Evolutionary conservation across 2,888 invertebrate species (phyloP).

Genomic region (Pardosa pseudoannulata): DNA sequence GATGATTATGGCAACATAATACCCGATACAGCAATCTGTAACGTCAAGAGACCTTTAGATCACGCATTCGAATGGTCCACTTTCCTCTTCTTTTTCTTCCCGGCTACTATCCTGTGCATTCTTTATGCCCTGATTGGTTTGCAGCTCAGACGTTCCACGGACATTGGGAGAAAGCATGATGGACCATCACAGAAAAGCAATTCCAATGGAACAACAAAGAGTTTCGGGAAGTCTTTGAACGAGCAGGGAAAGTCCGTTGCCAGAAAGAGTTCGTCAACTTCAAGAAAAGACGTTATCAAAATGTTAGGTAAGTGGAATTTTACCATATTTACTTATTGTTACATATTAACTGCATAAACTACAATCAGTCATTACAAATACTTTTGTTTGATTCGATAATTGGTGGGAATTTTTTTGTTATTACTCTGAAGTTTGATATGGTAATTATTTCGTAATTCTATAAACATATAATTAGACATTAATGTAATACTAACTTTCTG

Average conservation of each 20-base stretch:
- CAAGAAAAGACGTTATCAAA: slow-evolving; percentile 79
- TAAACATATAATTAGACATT: no score
- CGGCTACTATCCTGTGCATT: slow-evolving; percentile 90
- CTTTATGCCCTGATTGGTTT: slow-evolving; percentile 81
- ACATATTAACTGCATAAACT: no score
- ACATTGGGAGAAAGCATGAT: slow-evolving; percentile 51
- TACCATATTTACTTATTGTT: no score
- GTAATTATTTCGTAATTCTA: no score
- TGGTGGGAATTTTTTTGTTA: no score
- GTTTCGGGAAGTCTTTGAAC: slow-evolving; percentile 36
- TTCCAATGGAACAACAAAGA: slow-evolving; percentile 56
- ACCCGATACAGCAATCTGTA: slow-evolving; percentile 66
- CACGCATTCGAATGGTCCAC: slow-evolving; percentile 88
- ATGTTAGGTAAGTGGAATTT: slow-evolving; percentile 83
- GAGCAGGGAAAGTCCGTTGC: slow-evolving; percentile 26
- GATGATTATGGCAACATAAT: slow-evolving; percentile 25
- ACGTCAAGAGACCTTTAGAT: slow-evolving; percentile 81
- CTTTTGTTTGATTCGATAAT: no score
- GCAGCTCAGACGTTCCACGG: slow-evolving; percentile 72
- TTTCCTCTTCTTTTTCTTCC: slow-evolving; percentile 86
- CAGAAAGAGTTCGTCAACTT: slow-evolving; percentile 53
- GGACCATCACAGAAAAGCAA: background rate
- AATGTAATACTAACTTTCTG: no score
- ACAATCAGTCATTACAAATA: no score
- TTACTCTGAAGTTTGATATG: no score